Base-by-base conservation (phyloP, 1,140 invertebrate genomes). In the Chlorops oryzae region DNA sequence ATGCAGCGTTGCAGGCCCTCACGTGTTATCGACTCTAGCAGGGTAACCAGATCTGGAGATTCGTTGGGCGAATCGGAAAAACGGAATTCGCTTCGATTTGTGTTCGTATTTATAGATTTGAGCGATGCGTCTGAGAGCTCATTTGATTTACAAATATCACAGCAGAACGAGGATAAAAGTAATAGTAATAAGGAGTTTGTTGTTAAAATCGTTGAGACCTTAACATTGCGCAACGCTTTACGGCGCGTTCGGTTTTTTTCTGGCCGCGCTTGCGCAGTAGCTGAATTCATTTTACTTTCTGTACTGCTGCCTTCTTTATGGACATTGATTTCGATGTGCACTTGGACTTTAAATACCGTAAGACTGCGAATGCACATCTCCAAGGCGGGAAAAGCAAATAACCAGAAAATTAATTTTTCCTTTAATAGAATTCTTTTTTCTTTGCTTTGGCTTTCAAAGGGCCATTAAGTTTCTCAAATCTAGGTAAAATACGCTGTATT, bases 1-100 rank as follows among this genome's bases (percentile, higher is more conserved):
- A 66, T 62, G 37, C 63, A 65, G 2, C 61, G 63, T 48, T 61
- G 56, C 7, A 66, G 52, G 43, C 63, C 66, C 5, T 65, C 63
- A 3, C 59, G 34, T n/a, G 63, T 65, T 20, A 67, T 61, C 2
- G 41, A 53, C 27, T 64, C 61, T 12, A 59, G 28, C 23, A 47
- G 3, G 27, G 27, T 13, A 32, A 32, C 27, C 7, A 9, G 7
- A 7, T 7, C n/a, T 32, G 7, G 27, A 32, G 7, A 9, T 32
- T 32, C n/a, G 7, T 32, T 32, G 7, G 7, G 27, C n/a, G 27
- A 7, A 32, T 32, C n/a, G 27, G n/a, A 32, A 32, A 32, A n/a
- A 32, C n/a, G 7, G n/a, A 9, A 9, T 9, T 7, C 27, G n/a
- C 7, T 13, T 9, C n/a, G n/a, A 32, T 32, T 32, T 7, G 7